Percentiles rank a stretch among this genome's conserved stretches.
These are phyloP conservation scores for Drosophila elegans DNA, from an alignment of 1,140 invertebrate species.

Conservation along the genomic window DNA sequence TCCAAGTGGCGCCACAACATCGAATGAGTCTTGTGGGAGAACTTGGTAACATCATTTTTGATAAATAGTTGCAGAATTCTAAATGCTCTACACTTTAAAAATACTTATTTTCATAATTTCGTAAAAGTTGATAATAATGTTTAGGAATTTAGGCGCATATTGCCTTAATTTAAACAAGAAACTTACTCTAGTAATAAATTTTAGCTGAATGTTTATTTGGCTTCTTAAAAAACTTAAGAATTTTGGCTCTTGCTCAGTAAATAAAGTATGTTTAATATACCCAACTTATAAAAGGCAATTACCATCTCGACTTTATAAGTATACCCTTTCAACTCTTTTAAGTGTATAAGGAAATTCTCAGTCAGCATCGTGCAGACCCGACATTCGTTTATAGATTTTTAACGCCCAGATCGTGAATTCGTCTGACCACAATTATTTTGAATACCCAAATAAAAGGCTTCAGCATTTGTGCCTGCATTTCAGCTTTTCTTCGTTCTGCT, in stretches of 20 bases:
- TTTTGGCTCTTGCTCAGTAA: too few relatives aligned
- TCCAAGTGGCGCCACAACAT: conserved; percentile 56
- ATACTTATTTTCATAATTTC: not conserved
- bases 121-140: too few relatives aligned
- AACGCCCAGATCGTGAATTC: conserved; percentile 64
- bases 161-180: too few relatives aligned
- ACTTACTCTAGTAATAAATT: too few relatives aligned
- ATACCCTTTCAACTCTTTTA: not conserved
- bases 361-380: conserved; percentile 15
- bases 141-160: too few relatives aligned
- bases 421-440: conserved; percentile 62
- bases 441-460: conserved; percentile 9
- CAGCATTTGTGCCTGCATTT: conserved; percentile 4
- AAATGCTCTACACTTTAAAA: not conserved
- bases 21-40: conserved; percentile 12
- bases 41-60: not conserved
- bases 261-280: too few relatives aligned
- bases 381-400: conserved; percentile 66
- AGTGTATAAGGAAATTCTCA: conserved; percentile 10
- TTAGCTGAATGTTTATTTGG: too few relatives aligned
- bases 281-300: too few relatives aligned
- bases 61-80: not conserved
- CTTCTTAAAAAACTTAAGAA: too few relatives aligned
- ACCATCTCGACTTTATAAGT: not conserved
- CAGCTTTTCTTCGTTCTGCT: not conserved